These are phyloP conservation scores for Lycopodina hypogea DNA, from an alignment of 37 sponge, comb jelly and placozoan genomes.

Conservation along the genomic window DNA sequence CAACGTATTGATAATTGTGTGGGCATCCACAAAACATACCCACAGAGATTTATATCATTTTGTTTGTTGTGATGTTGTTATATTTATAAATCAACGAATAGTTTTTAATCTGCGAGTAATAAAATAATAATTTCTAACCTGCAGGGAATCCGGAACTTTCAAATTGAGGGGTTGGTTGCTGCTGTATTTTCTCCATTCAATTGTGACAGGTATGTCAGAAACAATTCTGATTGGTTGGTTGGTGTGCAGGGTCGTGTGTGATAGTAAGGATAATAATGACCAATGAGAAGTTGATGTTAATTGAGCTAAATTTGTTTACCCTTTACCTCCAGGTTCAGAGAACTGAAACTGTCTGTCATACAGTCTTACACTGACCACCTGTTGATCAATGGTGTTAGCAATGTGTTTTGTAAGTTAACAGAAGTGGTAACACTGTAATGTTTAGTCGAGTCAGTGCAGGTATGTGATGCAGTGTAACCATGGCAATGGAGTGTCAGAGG, in stretches of 20 bases:
- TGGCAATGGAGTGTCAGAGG: background rate
- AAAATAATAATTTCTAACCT: too few species aligned
- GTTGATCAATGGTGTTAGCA: conserved; percentile 36
- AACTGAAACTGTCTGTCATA: conserved; percentile 64
- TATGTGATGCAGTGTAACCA: background rate
- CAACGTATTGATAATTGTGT: too few species aligned
- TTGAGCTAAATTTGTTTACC: too few species aligned
- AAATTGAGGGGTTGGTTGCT: conserved; percentile 56
- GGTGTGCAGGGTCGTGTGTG: too few species aligned
- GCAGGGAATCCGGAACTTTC: conserved; percentile 16
- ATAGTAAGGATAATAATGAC: too few species aligned
- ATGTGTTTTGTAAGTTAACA: conserved; percentile 86
- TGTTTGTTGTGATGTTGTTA: too few species aligned
- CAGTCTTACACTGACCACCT: conserved; percentile 49
- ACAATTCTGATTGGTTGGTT: background rate
- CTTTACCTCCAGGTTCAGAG: conserved; percentile 21
- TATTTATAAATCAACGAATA: too few species aligned
- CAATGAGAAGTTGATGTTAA: too few species aligned
- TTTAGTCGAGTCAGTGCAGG: background rate
- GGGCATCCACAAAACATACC: too few species aligned
- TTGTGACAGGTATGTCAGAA: conserved; percentile 43
- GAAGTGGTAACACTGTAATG: too few species aligned
- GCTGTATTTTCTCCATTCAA: conserved; percentile 70
- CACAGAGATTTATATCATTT: too few species aligned
- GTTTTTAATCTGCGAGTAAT: too few species aligned